phyloP scores from a whole-genome alignment of 2,113 vertebrate species.

The Microcebus ravelobensis region DNA sequence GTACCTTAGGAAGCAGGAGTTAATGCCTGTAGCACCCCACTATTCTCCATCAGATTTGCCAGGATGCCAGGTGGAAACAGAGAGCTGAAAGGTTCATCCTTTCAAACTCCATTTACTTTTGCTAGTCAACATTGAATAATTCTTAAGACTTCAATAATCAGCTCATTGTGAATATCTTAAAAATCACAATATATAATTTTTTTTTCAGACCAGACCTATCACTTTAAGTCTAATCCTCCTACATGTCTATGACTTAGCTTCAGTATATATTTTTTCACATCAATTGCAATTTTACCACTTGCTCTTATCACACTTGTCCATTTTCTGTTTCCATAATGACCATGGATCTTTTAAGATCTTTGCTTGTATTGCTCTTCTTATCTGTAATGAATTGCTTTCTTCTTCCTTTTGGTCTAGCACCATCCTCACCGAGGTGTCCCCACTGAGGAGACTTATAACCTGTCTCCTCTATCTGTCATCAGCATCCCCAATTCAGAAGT shows the following conservation, averaged over 20 bases:
- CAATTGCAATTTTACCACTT: constrained; percentile 26
- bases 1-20: background rate
- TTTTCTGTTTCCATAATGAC: constrained; percentile 57
- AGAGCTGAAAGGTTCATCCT: background rate
- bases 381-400: constrained; percentile 51
- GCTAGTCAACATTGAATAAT: background rate
- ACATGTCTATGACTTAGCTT: background rate
- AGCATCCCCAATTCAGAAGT: background rate
- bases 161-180: background rate
- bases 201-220: background rate
- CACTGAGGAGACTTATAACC: background rate
- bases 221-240: background rate
- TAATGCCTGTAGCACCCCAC: background rate
- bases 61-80: background rate
- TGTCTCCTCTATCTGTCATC: background rate
- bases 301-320: constrained; percentile 25
- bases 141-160: background rate
- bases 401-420: background rate
- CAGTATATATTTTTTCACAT: background rate
- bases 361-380: constrained; percentile 45
- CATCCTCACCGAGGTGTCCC: background rate
- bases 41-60: background rate
- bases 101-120: background rate
- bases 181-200: background rate
- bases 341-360: constrained; percentile 44